Percentiles rank a stretch among this genome's conserved stretches.
These are phyloP conservation scores for Protonibea diacanthus DNA, from an alignment of 2,797 vertebrate genomes.

Conservation along the genomic window DNA sequence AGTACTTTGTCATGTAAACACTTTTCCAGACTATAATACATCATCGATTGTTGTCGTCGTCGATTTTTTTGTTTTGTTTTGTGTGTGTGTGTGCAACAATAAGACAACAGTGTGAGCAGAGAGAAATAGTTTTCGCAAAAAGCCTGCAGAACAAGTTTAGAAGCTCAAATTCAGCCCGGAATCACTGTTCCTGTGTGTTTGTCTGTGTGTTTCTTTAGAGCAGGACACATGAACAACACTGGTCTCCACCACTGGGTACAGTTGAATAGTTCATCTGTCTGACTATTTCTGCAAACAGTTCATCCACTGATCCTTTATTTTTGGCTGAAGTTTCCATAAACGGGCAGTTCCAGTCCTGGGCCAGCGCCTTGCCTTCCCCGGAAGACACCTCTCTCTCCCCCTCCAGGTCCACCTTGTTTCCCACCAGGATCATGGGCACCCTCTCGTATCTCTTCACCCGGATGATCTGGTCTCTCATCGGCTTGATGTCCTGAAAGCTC, in stretches of 20 bases:
- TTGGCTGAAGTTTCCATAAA: conserved; percentile 98
- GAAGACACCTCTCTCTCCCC: conserved; percentile 94
- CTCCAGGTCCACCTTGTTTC: conserved; percentile 98
- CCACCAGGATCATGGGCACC: conserved; percentile 97
- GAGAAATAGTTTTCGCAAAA: conserved; percentile 52
- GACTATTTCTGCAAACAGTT: conserved; percentile 96
- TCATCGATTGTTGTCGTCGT: conserved; percentile 74
- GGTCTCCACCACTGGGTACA: conserved; percentile 90
- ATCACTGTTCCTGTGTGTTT: conserved; percentile 16
- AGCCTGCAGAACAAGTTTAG: conserved; percentile 53
- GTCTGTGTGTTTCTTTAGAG: conserved; percentile 64
- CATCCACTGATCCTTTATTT: conserved; percentile 95
- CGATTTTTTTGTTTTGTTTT: conserved; percentile 66
- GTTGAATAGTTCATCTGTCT: conserved; percentile 97
- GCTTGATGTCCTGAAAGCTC: conserved; percentile 97
- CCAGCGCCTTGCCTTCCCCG: conserved; percentile 94
- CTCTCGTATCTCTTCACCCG: conserved; percentile 95
- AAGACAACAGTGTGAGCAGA: conserved; percentile 81
- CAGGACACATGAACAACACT: conserved; percentile 94
- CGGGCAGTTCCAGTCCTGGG: conserved; percentile 96
- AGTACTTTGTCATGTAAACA: conserved; percentile 89
- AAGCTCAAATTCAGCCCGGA: conserved; percentile 33
- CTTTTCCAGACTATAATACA: conserved; percentile 83
- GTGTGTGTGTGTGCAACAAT: conserved; percentile 81
- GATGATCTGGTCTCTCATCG: conserved; percentile 97